Evolutionary conservation across 2,113 vertebrate species (phyloP).

Genomic region (Cacatua alba): DNA sequence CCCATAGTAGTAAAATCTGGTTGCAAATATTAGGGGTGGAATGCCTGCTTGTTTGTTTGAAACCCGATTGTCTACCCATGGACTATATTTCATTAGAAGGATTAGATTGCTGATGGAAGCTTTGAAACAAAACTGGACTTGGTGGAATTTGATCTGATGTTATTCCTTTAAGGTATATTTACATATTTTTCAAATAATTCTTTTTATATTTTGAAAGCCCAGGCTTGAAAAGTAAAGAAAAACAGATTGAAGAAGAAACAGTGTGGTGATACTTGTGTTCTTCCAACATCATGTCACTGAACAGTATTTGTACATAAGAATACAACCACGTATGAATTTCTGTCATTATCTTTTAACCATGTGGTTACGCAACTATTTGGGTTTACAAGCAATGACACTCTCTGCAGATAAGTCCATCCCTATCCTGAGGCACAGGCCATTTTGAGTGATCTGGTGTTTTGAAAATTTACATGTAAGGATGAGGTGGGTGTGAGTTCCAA

Average conservation of each 20-base stretch:
- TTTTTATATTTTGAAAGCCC: neutral
- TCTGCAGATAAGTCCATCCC: neutral
- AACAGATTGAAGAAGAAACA: neutral
- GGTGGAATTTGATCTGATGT: neutral
- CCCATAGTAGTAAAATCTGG: neutral
- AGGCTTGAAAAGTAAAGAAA: neutral
- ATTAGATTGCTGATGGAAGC: neutral
- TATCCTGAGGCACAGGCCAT: neutral
- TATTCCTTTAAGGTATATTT: neutral
- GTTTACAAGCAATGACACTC: constrained; percentile 6
- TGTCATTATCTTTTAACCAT: constrained; percentile 1
- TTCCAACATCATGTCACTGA: neutral
- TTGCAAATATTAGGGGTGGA: neutral
- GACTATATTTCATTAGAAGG: neutral
- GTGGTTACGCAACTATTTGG: constrained; percentile 11
- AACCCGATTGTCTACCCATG: neutral
- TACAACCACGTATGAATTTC: neutral
- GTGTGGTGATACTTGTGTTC: neutral
- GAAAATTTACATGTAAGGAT: neutral
- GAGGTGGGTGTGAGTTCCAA: neutral
- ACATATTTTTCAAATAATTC: neutral
- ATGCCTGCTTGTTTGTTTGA: neutral
- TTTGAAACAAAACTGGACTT: neutral
- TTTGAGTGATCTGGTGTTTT: neutral
- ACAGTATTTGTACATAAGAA: neutral